Evolutionary conservation across 2,113 vertebrate genomes (phyloP), one percentile per base, ranked within the genome.

Genomic region (Acrocephalus kingi): DNA sequence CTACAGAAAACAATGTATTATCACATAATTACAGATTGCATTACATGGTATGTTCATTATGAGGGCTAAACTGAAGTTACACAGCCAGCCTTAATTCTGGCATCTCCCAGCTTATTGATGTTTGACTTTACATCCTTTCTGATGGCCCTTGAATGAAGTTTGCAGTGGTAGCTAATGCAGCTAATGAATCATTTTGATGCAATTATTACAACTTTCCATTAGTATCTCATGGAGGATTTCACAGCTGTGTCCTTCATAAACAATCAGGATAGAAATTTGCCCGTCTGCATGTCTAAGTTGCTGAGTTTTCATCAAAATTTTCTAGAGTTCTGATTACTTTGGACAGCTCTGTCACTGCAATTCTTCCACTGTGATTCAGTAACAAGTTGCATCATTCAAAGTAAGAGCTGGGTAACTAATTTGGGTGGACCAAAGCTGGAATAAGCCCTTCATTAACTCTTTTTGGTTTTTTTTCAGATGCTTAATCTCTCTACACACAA

Each of bases 1-100:
- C 72, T 52, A 71, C 64, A 78, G 80, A 93, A 96, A 96, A 97
- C 33, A 81, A 67, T 30, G 54, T 81, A 92, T 75, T 68, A 87
- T 75, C 69, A 73, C 46, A 33, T 72, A 89, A 87, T 31, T 93
- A 62, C 61, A 93, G 76, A 78, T 56, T 72, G n/a, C 52, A 54
- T 75, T 75, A 23, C 46, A 58, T 33, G 21, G 28, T 68, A 3
- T 54, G 55, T 49, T 88, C 73, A 78, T 88, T 64, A 84, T 7
- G 33, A 84, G 41, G 79, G 52, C 90, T 92, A 81, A 84, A 89
- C 52, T 64, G 88, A 73, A 81, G 73, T 89, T 94, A 68, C 17
- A 61, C 30, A 77, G 69, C 10, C n/a, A 80, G 41, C 52, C 48
- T 94, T 84, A 75, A 86, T 86, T 88, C 79, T 81, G 48, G 24